Base-by-base conservation (phyloP, 2,888 invertebrate genomes). In the Prosapia bicincta region DNA sequence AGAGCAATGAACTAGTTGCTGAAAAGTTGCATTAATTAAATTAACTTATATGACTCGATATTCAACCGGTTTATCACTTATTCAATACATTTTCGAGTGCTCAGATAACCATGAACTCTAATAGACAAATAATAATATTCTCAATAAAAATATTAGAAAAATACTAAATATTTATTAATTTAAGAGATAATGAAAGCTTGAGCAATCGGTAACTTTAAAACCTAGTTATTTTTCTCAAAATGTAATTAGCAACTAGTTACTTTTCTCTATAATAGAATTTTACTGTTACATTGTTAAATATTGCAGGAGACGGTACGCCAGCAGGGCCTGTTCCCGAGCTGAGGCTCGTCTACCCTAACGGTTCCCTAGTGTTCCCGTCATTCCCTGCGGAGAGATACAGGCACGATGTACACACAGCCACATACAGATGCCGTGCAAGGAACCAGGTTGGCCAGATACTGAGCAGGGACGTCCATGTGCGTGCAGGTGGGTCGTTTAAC, bases 401-500 rank as follows among this genome's bases (percentile, higher is more conserved):
- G 70, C 91, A 93, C 82, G 94, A 95, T 84, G 91, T 96, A 74
- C 97, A 97, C 86, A 90, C 93, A 71, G 91, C 93, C 80, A 90
- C 91, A 77, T 97, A 97, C 88, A 89, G 95, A 83, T 91, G 89
- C 83, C 87, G 89, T 80, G 88, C 92, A 69, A 87, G 88, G 81
- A 94, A 93, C 85, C 85, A 89, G 79, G 91, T 93, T 77, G 94
- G 94, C 43, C 88, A 89, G 74, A 90, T 96, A 71, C 88, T 96
- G 81, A 96, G 96, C 82, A 90, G 94, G 81, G 94, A 93, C 84
- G 93, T 96, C 81, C 93, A 93, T 83, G 92, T 96, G 76, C 92
- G 94, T 85, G 96, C 96, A 83, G 96, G 97, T 97, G 87, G 89
- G 89, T 86, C n/a, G n/a, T n/a, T n/a, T n/a, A n/a, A n/a, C n/a